phyloP scores from a whole-genome alignment of 2,888 invertebrate genomes.

The Nephrotoma flavescens region DNA sequence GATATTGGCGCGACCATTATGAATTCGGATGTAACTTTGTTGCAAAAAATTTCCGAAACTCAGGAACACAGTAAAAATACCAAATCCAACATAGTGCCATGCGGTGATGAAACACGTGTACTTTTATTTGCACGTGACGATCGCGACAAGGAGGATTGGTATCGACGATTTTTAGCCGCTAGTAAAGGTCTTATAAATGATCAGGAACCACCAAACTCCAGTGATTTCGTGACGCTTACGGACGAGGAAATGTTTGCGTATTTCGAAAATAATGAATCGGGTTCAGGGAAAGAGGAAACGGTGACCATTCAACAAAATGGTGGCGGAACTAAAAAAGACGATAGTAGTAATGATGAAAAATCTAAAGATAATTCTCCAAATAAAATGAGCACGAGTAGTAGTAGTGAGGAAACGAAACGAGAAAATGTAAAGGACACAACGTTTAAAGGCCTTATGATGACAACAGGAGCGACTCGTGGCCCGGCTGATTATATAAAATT shows the following conservation, averaged over 20 bases:
- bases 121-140: constrained; percentile 27
- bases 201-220: constrained; percentile 23
- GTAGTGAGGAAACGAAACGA: not conserved
- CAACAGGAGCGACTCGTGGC: constrained; percentile 25
- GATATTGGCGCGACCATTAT: constrained; percentile 26
- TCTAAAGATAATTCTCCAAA: not conserved
- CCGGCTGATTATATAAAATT: constrained; percentile 26
- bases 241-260: constrained; percentile 17
- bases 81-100: constrained; percentile 22
- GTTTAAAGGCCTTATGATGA: constrained; percentile 27
- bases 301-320: not conserved
- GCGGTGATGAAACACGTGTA: constrained; percentile 28
- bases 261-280: not conserved
- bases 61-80: constrained; percentile 5
- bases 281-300: not conserved
- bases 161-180: constrained; percentile 26
- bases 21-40: constrained; percentile 25
- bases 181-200: constrained; percentile 25
- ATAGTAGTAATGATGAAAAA: not conserved
- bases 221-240: constrained; percentile 22
- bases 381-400: not conserved
- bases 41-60: constrained; percentile 22
- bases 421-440: constrained; percentile 6
- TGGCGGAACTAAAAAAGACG: not conserved
- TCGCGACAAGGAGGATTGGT: constrained; percentile 32